phyloP scores from a whole-genome alignment of 2,888 invertebrate genomes.

The Ichneumoninae sp. region DNA sequence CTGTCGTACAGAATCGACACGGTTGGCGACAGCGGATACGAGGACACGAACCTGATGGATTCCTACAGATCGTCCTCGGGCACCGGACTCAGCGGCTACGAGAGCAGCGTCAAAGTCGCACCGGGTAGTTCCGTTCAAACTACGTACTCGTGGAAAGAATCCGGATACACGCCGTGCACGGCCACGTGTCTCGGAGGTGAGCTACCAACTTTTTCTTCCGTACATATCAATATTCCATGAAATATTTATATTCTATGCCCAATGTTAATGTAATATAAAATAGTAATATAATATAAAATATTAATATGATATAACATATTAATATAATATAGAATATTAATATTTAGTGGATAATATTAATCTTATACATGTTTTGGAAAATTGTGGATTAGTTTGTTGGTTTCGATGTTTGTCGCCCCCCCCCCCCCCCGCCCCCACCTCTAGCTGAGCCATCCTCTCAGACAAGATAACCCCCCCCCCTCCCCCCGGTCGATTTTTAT shows the following conservation, averaged over 20 bases:
- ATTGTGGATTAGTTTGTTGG: too few relatives aligned
- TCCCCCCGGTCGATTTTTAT: too few relatives aligned
- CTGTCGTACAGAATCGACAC: constrained; percentile 82
- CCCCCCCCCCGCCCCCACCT: too few relatives aligned
- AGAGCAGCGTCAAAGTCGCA: constrained; percentile 87
- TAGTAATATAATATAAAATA: too few relatives aligned
- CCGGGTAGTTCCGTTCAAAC: constrained; percentile 90
- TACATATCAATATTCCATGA: background rate
- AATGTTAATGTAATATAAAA: too few relatives aligned
- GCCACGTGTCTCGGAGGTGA: constrained; percentile 95
- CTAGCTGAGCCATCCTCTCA: too few relatives aligned
- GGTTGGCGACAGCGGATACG: constrained; percentile 83
- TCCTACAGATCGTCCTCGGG: constrained; percentile 79
- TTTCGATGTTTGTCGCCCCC: too few relatives aligned
- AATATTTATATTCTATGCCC: background rate
- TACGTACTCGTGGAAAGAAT: constrained; percentile 95
- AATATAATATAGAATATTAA: background rate
- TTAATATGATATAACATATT: background rate
- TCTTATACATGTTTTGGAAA: too few relatives aligned
- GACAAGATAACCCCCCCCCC: too few relatives aligned
- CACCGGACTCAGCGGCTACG: constrained; percentile 73
- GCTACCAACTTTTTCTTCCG: constrained; percentile 79
- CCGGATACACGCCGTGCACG: constrained; percentile 96
- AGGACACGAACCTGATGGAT: constrained; percentile 82
- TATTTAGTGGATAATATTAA: background rate